Percentiles rank a stretch among this genome's conserved stretches.
phyloP scores from a whole-genome alignment of 2,888 invertebrate genomes.

The Andrena camellia region DNA sequence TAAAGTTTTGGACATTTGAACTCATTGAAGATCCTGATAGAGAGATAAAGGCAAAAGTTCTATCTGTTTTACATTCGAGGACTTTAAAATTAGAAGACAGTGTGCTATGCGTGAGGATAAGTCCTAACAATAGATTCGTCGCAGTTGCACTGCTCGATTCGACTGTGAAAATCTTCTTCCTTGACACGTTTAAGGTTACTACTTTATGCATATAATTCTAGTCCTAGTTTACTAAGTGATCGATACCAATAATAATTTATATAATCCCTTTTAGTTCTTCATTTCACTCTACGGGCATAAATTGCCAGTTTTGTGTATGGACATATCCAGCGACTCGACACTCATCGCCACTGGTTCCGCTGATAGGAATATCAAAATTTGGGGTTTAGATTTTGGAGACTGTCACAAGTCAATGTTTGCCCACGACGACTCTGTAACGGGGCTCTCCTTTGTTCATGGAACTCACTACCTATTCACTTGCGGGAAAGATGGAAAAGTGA shows the following conservation, averaged over 20 bases:
- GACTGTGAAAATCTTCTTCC: slow-evolving; percentile 97
- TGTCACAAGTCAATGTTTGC: slow-evolving; percentile 98
- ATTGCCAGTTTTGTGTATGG: slow-evolving; percentile 96
- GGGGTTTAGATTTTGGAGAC: slow-evolving; percentile 99
- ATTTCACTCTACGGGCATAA: slow-evolving; percentile 98
- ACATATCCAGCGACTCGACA: slow-evolving; percentile 95
- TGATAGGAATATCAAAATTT: slow-evolving; percentile 98
- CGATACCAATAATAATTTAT: not conserved
- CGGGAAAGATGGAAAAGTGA: slow-evolving; percentile 97
- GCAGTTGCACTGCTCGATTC: slow-evolving; percentile 96
- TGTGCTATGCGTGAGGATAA: slow-evolving; percentile 93
- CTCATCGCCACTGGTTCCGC: slow-evolving; percentile 97
- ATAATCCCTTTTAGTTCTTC: slow-evolving; percentile 90
- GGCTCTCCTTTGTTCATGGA: slow-evolving; percentile 94
- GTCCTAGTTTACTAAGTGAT: not conserved
- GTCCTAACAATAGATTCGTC: slow-evolving; percentile 94
- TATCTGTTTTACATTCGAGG: slow-evolving; percentile 92
- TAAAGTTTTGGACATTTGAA: slow-evolving; percentile 98
- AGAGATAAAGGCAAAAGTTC: slow-evolving; percentile 89
- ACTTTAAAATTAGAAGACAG: slow-evolving; percentile 95
- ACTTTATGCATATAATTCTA: slow-evolving; percentile 12
- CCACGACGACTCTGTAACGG: slow-evolving; percentile 97
- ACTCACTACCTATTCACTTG: slow-evolving; percentile 97
- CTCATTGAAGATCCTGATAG: slow-evolving; percentile 89
- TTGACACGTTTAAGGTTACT: slow-evolving; percentile 95